phyloP scores from a whole-genome alignment of 2,113 vertebrate genomes.

The Pluvianellus socialis region DNA sequence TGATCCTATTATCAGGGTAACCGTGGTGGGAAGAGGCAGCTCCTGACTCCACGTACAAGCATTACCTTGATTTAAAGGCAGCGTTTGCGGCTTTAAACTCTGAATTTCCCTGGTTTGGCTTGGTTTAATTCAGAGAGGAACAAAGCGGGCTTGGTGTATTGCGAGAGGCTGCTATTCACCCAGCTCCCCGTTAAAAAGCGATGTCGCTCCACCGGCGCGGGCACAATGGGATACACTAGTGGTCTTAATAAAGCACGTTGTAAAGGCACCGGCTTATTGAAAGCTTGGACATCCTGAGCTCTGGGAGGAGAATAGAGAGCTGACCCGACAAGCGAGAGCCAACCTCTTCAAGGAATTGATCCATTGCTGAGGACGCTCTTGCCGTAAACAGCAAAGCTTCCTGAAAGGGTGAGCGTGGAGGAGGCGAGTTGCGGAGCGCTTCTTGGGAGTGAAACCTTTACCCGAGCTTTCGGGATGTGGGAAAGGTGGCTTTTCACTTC shows the following conservation, averaged over 20 bases:
- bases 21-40: background rate
- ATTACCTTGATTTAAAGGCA: conserved; percentile 48
- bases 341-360: background rate
- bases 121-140: background rate
- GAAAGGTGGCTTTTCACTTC: background rate
- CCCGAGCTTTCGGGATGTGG: fast-evolving
- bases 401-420: background rate
- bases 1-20: conserved; percentile 37
- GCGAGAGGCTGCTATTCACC: background rate
- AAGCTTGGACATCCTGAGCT: background rate
- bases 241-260: background rate
- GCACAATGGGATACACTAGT: background rate
- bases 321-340: background rate
- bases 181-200: background rate
- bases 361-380: fast-evolving
- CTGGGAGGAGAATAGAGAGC: background rate
- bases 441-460: background rate
- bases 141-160: background rate
- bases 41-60: background rate
- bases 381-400: background rate
- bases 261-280: background rate
- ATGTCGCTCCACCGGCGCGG: background rate
- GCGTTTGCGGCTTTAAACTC: background rate
- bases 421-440: fast-evolving
- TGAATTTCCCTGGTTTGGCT: background rate